phyloP scores from a whole-genome alignment of 2,797 vertebrate genomes.

The Chelon auratus region DNA sequence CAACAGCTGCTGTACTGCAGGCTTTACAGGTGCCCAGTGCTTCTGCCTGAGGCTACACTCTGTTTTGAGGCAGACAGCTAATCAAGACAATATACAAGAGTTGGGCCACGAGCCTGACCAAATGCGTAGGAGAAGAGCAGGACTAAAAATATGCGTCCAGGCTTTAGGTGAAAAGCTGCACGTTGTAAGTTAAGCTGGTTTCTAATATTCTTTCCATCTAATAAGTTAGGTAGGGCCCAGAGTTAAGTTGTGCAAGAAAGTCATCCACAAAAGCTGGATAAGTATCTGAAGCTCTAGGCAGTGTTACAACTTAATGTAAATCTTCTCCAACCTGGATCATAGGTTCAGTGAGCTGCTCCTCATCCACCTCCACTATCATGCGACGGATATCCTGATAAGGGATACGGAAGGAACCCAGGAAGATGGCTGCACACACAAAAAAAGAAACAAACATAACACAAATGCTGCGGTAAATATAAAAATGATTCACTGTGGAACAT shows the following conservation, averaged over 20 bases:
- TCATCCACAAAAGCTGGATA: not conserved
- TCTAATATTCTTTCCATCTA: not conserved
- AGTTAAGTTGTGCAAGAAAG: conserved; percentile 7
- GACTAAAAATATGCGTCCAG: conserved; percentile 33
- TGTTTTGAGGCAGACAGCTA: conserved; percentile 38
- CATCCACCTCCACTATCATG: conserved; percentile 95
- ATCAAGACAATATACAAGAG: conserved; percentile 35
- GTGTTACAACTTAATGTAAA: not conserved
- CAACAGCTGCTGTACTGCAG: conserved; percentile 31
- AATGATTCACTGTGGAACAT: not conserved
- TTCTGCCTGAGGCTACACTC: conserved; percentile 27
- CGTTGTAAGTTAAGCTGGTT: not conserved
- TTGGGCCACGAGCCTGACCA: conserved; percentile 14
- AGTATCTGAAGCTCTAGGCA: not conserved
- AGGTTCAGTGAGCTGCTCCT: conserved; percentile 92
- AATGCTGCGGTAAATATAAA: not conserved
- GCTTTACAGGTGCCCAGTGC: conserved; percentile 21
- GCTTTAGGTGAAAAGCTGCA: conserved; percentile 21
- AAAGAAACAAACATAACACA: not conserved
- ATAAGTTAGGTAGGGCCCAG: not conserved
- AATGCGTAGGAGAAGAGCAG: conserved; percentile 22
- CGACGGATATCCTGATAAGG: conserved; percentile 94
- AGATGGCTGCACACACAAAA: conserved; percentile 87
- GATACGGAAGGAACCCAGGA: conserved; percentile 95
- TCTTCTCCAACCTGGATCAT: conserved; percentile 92